Base-by-base conservation (phyloP, 2,797 vertebrate species). In the Cossypha dichroa region DNA sequence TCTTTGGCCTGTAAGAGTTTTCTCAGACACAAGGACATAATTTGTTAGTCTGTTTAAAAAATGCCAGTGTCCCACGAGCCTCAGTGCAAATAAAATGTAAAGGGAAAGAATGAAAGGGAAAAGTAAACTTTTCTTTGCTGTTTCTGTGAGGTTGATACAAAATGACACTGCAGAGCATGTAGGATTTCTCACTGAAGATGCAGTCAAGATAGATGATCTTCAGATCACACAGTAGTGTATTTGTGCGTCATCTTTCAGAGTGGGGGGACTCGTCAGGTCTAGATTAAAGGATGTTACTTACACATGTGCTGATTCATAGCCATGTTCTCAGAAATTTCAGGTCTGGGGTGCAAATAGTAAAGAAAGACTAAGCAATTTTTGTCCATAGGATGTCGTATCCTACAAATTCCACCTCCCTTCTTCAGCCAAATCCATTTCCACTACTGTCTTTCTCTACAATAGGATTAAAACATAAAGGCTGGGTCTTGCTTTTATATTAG, bases 341-440 rank as follows among this genome's bases (percentile, higher is more conserved):
- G 62, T 67, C 15, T 0, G 0, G 26, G 28, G 5, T 58, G 29
- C 29, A 77, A 49, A 67, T 60, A 33, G 10, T 62, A 31, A 69
- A 38, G 66, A 82, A 66, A 77, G 16, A 64, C 9, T 3, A 68
- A 81, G 34, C 52, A 19, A 5, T 26, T 92, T 86, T 72, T 69
- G 11, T 28, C 49, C 2, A 1, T 36, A 34, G 20, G 28, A 14
- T 60, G 14, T 34, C 7, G 0, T 31, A 13, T 60, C 11, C 8
- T 55, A 74, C n/a, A 48, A 76, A 58, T 43, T 23, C 29, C 26
- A 5, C 26, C 66, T 87, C 13, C 9, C 11, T 59, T 73, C 33
- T 63, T 72, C 25, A 75, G 25, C 29, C n/a, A 64, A 81, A 72
- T 46, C 41, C 8, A 17, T 48, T 73, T 55, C 36, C 26, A 26